Evolutionary conservation across 2,113 vertebrate species (phyloP).

Genomic region (Conger conger): DNA sequence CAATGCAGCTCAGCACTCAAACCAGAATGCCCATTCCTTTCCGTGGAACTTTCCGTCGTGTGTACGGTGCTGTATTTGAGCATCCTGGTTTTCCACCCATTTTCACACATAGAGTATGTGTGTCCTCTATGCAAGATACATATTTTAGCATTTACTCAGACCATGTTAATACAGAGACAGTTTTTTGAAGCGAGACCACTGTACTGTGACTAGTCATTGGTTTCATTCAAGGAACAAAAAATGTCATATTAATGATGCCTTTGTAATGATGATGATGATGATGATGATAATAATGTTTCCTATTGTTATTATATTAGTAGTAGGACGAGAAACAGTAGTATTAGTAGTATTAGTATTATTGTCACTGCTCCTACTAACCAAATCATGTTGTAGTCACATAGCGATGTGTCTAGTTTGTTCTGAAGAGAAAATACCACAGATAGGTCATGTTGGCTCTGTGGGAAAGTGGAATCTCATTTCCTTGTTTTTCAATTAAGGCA

Average conservation of each 20-base stretch:
- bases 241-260: neutral
- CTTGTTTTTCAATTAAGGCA: slow-evolving; percentile 57
- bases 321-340: neutral
- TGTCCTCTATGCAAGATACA: neutral
- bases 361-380: neutral
- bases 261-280: neutral
- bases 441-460: slow-evolving; percentile 68
- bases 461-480: slow-evolving; percentile 61
- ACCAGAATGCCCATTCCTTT: neutral
- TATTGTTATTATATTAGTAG: neutral
- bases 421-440: slow-evolving; percentile 54
- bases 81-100: neutral
- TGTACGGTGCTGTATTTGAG: neutral
- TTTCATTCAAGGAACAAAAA: neutral
- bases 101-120: neutral
- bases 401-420: slow-evolving; percentile 31
- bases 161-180: neutral
- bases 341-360: neutral
- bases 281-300: neutral
- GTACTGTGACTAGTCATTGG: neutral
- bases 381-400: slow-evolving; percentile 18
- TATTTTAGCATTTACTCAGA: neutral
- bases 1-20: neutral
- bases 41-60: no score
- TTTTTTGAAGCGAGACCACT: neutral